A percentile compares a stretch with the other conserved stretches of the same genome.
phyloP scores from a whole-genome alignment of 1,140 invertebrate species.

The Zeugodacus cucurbitae region DNA sequence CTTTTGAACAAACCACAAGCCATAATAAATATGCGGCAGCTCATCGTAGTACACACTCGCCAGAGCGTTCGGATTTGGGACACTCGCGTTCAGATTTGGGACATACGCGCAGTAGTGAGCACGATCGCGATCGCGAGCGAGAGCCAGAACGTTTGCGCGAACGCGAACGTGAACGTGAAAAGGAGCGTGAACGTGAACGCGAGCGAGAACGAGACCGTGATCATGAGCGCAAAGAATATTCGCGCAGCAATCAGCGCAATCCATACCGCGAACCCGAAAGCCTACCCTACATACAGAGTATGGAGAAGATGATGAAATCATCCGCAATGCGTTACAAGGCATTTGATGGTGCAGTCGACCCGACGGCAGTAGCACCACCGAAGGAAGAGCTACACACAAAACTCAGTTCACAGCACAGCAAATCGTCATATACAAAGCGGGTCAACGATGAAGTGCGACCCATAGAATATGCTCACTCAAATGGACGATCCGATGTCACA shows the following conservation, averaged over 20 bases:
- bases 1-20: slow-evolving; percentile 50
- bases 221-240: slow-evolving; percentile 48
- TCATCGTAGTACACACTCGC: slow-evolving; percentile 48
- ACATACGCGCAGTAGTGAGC: slow-evolving; percentile 29
- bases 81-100: slow-evolving; percentile 42
- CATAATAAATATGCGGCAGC: slow-evolving; percentile 58
- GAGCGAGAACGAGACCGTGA: slow-evolving; percentile 36
- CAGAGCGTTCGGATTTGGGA: slow-evolving; percentile 42
- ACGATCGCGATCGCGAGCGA: slow-evolving; percentile 39
- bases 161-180: slow-evolving; percentile 45
- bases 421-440: slow-evolving; percentile 40
- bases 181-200: background rate
- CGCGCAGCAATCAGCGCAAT: slow-evolving; percentile 56
- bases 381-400: slow-evolving; percentile 45
- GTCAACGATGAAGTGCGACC: slow-evolving; percentile 26
- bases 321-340: slow-evolving; percentile 60
- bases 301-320: slow-evolving; percentile 65
- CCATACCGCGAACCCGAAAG: slow-evolving; percentile 64
- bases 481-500: slow-evolving; percentile 61
- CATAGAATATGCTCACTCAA: slow-evolving; percentile 42
- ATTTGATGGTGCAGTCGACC: slow-evolving; percentile 41
- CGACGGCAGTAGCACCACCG: background rate
- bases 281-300: slow-evolving; percentile 63
- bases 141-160: slow-evolving; percentile 45
- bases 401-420: slow-evolving; percentile 45